These are phyloP conservation scores for Piscicola geometra DNA, from an alignment of 2,888 invertebrate species.

Conservation along the genomic window DNA sequence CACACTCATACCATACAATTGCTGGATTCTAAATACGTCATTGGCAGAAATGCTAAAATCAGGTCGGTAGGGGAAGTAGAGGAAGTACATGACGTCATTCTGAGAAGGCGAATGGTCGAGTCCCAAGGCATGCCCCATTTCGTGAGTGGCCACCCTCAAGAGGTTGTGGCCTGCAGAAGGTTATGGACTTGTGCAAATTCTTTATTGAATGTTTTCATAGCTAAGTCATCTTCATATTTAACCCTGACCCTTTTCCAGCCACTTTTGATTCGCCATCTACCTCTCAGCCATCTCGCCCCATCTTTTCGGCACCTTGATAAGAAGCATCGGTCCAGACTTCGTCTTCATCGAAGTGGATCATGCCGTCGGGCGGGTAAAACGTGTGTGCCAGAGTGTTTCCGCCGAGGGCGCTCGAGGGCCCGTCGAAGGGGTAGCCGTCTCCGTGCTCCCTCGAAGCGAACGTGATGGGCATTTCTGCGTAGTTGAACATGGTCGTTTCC, in stretches of 20 bases:
- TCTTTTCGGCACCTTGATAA: conserved; percentile 29
- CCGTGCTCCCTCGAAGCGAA: conserved; percentile 24
- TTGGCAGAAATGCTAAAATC: conserved; percentile 13
- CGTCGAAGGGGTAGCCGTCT: conserved; percentile 33
- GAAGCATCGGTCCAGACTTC: conserved; percentile 41
- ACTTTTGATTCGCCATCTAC: too few relatives aligned
- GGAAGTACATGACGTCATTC: conserved; percentile 23
- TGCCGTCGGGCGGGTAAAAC: conserved; percentile 41
- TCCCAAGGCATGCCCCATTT: conserved; percentile 42
- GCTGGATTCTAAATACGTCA: conserved; percentile 23
- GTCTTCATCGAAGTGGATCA: conserved; percentile 43
- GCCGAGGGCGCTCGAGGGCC: not conserved
- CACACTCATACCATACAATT: conserved; percentile 19
- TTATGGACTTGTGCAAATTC: too few relatives aligned
- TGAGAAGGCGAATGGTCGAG: conserved; percentile 15
- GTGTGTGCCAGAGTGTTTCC: conserved; percentile 40
- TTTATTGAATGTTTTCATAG: too few relatives aligned
- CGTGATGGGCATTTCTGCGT: conserved; percentile 20
- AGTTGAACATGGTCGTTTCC: not conserved
- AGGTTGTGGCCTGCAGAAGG: conserved; percentile 22
- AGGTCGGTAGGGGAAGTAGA: conserved; percentile 23
- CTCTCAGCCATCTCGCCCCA: not conserved
- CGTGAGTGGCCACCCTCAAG: conserved; percentile 42
- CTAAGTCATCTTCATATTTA: too few relatives aligned
- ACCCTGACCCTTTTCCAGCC: too few relatives aligned